Base-by-base conservation (phyloP, 2,797 vertebrate species). In the Meda fulgida region DNA sequence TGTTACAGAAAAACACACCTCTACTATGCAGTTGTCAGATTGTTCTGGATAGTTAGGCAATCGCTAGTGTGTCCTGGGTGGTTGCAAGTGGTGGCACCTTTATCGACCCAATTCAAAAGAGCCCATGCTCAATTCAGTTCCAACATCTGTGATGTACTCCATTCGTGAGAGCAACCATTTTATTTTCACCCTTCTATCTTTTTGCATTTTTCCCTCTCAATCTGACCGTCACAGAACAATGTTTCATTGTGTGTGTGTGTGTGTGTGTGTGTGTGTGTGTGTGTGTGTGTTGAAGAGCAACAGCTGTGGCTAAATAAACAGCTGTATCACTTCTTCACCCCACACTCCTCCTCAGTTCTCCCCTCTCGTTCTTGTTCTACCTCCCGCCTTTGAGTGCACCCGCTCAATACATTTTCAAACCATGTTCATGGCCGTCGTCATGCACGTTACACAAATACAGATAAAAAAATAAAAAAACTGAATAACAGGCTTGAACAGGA, bases 251-350 rank as follows among this genome's bases (percentile, higher is more conserved):
- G 85, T 88, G 38, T 38, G 82, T 18, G 71, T 78, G 83, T 10
- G 34, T 34, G 34, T 4, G 34, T 31, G 60, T 48, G 85, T 18
- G 16, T 92, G 91, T 93, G 87, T 87, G 66, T 46, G 81, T 21
- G 76, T 78, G 84, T 31, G 70, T 51, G 84, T 46, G 76, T 88
- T 90, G 91, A 91, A 84, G 86, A 91, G 90, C 91, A 94, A 94
- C 94, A 96, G 95, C 94, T 94, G 94, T 92, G 90, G 89, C 86
- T 84, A 83, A 87, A 91, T 89, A 94, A 95, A 94, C 94, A 94
- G 95, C 93, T 94, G 94, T 93, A 94, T 93, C n/a, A 88, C 91
- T 91, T 94, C 92, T 91, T 78, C 19, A 80, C 87, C 89, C 58
- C 46, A 23, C 60, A 14, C 18, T 77, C 76, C 36, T 63, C 77